Conservation (phyloP, 2,797 vertebrate species). For the Nannoperca australis region DNA sequence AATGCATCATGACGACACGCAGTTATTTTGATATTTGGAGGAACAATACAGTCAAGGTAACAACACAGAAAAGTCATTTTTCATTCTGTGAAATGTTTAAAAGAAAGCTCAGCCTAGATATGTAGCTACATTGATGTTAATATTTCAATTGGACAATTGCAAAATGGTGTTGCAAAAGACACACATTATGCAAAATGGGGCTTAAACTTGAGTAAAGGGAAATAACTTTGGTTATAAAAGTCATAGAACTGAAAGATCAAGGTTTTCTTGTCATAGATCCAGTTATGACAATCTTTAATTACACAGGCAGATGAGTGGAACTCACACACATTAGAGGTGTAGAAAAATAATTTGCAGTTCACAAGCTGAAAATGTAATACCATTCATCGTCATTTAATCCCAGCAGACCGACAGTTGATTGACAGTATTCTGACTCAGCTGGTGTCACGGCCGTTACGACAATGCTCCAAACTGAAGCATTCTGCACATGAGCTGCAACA, state of each 20-base stretch:
- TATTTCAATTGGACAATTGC: neutral
- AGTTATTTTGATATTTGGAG: neutral
- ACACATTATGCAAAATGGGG: neutral
- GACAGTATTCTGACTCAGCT: slow-evolving; percentile 69
- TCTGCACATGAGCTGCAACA: slow-evolving; percentile 44
- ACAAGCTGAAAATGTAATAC: slow-evolving; percentile 66
- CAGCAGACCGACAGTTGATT: slow-evolving; percentile 61
- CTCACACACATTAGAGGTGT: slow-evolving; percentile 36
- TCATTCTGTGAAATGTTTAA: neutral
- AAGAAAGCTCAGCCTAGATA: neutral
- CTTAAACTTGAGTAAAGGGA: slow-evolving; percentile 11
- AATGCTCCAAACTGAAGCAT: slow-evolving; percentile 39
- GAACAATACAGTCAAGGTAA: slow-evolving; percentile 7
- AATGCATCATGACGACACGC: neutral
- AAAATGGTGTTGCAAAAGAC: neutral
- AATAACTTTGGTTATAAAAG: slow-evolving; percentile 1
- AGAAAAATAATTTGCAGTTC: slow-evolving; percentile 39
- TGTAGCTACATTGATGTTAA: neutral
- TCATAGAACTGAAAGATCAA: slow-evolving; percentile 14
- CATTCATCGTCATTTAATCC: slow-evolving; percentile 61
- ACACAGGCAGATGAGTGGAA: slow-evolving; percentile 1
- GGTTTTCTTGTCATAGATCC: slow-evolving; percentile 39
- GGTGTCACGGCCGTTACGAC: slow-evolving; percentile 42
- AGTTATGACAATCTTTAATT: slow-evolving; percentile 52
- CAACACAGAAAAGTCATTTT: neutral